Percentiles rank a stretch among this genome's conserved stretches.
phyloP scores from a whole-genome alignment of 1,140 invertebrate species.

The Tribolium madens region DNA sequence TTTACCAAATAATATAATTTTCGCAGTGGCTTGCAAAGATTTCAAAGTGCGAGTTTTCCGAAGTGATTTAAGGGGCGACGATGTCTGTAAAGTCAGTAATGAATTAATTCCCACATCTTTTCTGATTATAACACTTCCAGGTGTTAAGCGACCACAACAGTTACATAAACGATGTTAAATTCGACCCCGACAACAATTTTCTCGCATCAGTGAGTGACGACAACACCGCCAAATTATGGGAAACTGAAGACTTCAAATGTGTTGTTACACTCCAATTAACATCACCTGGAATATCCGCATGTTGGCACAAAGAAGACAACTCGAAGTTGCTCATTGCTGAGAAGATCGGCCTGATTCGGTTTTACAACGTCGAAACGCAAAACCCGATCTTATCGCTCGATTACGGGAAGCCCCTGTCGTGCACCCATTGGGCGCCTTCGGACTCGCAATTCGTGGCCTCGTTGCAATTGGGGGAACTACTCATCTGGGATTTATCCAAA shows the following conservation, averaged over 20 bases:
- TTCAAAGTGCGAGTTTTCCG: conserved; percentile 70
- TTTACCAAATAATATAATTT: conserved; percentile 71
- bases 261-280: conserved; percentile 73
- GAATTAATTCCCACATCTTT: conserved; percentile 1
- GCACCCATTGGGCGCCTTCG: conserved; percentile 77
- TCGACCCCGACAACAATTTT: conserved; percentile 76
- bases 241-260: conserved; percentile 69
- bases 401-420: conserved; percentile 72
- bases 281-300: conserved; percentile 78
- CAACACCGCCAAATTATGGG: conserved; percentile 80
- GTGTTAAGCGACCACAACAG: conserved; percentile 74
- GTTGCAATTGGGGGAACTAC: conserved; percentile 72
- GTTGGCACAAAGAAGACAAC: conserved; percentile 79
- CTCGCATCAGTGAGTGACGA: conserved; percentile 84
- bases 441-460: conserved; percentile 75
- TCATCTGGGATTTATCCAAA: conserved; percentile 74
- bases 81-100: conserved; percentile 66
- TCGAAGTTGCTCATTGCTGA: conserved; percentile 81
- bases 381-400: conserved; percentile 80
- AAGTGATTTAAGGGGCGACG: conserved; percentile 69
- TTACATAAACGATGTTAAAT: conserved; percentile 79
- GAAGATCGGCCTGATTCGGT: conserved; percentile 78
- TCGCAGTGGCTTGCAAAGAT: conserved; percentile 71
- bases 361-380: conserved; percentile 78
- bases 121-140: conserved; percentile 63